phyloP scores from a whole-genome alignment of 2,888 invertebrate species.

The Tenthredo amoena region DNA sequence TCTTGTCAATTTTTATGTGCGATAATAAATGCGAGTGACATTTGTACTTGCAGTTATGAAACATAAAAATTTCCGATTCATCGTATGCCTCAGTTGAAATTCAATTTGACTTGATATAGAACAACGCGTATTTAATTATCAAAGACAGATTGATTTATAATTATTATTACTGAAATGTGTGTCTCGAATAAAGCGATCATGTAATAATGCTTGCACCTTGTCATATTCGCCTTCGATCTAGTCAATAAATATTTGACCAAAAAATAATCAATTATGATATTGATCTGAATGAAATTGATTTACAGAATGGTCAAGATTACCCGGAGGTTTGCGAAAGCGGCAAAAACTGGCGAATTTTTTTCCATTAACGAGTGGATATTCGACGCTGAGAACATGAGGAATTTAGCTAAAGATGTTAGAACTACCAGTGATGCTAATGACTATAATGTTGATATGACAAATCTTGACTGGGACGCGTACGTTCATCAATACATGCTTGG shows the following conservation, averaged over 20 bases:
- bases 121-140: neutral
- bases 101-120: neutral
- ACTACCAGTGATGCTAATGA: conserved; percentile 79
- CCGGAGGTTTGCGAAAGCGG: conserved; percentile 88
- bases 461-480: conserved; percentile 89
- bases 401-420: conserved; percentile 80
- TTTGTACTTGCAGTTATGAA: no score
- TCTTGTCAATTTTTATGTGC: neutral
- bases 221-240: neutral
- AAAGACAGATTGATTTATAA: neutral
- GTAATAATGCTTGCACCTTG: neutral
- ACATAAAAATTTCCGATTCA: no score
- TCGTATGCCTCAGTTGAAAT: neutral
- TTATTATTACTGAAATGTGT: neutral
- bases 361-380: conserved; percentile 93
- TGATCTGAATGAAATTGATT: neutral
- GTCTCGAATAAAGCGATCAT: neutral
- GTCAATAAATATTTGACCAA: neutral
- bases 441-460: conserved; percentile 85
- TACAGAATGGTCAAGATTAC: conserved; percentile 92
- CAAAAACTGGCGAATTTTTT: conserved; percentile 91
- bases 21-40: neutral
- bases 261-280: neutral
- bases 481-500: conserved; percentile 91
- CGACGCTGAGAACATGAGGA: conserved; percentile 82